A percentile compares a stretch with the other conserved stretches of the same genome.
phyloP scores from a whole-genome alignment of 1,140 invertebrate species.

The Amphibalanus amphitrite region DNA sequence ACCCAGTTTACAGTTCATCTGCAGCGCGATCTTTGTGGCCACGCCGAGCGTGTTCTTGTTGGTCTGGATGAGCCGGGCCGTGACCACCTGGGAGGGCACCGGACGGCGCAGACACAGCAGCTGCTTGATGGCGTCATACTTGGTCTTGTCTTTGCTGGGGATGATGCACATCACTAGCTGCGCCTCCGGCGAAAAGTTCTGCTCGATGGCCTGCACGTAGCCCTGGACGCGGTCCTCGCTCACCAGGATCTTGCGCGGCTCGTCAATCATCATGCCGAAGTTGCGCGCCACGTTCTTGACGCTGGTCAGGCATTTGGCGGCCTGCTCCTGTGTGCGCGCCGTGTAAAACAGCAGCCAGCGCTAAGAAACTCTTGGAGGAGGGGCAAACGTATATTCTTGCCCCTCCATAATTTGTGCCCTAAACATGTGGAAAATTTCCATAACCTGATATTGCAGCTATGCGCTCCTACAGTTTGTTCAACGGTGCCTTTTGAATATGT shows the following conservation, averaged over 20 bases:
- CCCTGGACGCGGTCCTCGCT: constrained; percentile 34
- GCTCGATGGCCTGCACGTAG: constrained; percentile 36
- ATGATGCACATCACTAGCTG: constrained; percentile 17
- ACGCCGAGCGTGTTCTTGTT: constrained; percentile 41
- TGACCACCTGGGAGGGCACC: constrained; percentile 42
- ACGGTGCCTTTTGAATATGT: too few relatives aligned
- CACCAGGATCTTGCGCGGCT: constrained; percentile 33
- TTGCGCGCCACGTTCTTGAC: constrained; percentile 35
- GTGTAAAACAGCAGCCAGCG: constrained; percentile 50
- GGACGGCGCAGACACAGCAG: constrained; percentile 26
- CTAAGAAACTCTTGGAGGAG: too few relatives aligned
- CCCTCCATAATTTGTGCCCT: too few relatives aligned
- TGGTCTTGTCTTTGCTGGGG: constrained; percentile 13
- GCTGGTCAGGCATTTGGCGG: constrained; percentile 39
- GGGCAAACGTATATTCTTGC: too few relatives aligned
- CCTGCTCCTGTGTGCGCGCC: constrained; percentile 36
- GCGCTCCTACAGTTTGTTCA: too few relatives aligned
- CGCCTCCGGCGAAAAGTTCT: constrained; percentile 2
- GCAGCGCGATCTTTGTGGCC: constrained; percentile 73
- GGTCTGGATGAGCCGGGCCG: constrained; percentile 33
- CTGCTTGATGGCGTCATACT: constrained; percentile 32
- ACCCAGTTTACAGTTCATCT: constrained; percentile 91
- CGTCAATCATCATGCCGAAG: constrained; percentile 45
- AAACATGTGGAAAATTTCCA: constrained; percentile 16
- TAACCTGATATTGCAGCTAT: too few relatives aligned